A percentile compares a stretch with the other conserved stretches of the same genome.
phyloP scores from a whole-genome alignment of 2,888 invertebrate species.

The Andricus curvator region DNA sequence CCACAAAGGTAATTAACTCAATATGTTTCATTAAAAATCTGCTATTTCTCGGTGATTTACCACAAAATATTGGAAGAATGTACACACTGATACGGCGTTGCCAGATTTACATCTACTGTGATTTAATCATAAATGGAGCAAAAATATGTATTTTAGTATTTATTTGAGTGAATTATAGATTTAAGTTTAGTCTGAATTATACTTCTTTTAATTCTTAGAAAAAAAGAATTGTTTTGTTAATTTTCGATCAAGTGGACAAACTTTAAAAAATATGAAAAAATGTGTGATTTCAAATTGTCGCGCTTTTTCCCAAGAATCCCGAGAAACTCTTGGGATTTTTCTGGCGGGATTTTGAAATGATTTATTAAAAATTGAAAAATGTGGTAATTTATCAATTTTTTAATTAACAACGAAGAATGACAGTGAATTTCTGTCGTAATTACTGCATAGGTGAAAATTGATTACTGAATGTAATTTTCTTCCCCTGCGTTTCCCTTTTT shows the following conservation, averaged over 20 bases:
- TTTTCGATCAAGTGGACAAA: not conserved
- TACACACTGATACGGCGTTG: not conserved
- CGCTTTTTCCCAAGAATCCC: constrained; percentile 2
- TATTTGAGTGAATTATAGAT: not conserved
- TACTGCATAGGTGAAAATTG: too few species aligned
- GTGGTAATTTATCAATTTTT: too few species aligned
- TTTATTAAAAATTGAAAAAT: not conserved
- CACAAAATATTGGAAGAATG: not conserved
- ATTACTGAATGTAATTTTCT: too few species aligned
- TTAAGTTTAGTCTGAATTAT: not conserved
- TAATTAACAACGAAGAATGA: too few species aligned
- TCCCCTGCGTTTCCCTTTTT: too few species aligned
- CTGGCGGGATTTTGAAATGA: not conserved
- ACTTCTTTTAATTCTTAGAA: not conserved
- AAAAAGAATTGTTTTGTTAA: not conserved
- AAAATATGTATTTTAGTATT: not conserved
- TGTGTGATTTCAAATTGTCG: constrained; percentile 30
- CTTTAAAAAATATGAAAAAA: not conserved
- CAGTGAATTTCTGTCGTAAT: too few species aligned
- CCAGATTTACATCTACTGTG: not conserved
- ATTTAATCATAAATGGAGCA: not conserved
- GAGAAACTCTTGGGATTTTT: not conserved
- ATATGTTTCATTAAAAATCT: not conserved
- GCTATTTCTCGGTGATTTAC: not conserved
- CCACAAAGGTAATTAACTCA: constrained; percentile 28